Evolutionary conservation across 2,113 vertebrate species (phyloP).

Genomic region (Dromiciops gliroides): DNA sequence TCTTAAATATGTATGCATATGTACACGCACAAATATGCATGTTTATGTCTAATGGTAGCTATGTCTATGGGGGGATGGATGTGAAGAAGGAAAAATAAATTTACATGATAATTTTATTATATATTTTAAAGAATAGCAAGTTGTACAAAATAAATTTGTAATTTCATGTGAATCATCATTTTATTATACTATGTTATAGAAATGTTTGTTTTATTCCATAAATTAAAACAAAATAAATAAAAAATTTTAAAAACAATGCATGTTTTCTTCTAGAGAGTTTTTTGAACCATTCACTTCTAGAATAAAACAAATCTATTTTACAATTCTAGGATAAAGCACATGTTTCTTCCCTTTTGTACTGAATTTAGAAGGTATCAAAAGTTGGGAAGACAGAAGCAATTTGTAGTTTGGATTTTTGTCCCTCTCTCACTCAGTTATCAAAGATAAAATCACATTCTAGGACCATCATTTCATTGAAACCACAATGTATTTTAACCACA

Average conservation of each 20-base stretch:
- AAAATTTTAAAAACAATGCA: slow-evolving; percentile 45
- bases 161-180: too few relatives aligned
- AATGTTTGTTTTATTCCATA: too few relatives aligned
- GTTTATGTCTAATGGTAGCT: too few relatives aligned
- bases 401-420: not conserved
- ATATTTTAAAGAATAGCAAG: too few relatives aligned
- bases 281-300: not conserved
- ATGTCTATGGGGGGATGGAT: too few relatives aligned
- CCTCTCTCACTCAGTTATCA: not conserved
- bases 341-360: not conserved
- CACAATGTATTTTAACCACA: not conserved
- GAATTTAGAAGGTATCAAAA: not conserved
- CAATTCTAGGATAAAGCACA: not conserved
- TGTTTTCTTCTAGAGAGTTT: slow-evolving; percentile 38
- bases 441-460: not conserved
- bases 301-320: not conserved
- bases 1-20: too few relatives aligned
- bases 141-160: too few relatives aligned
- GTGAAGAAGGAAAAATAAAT: too few relatives aligned
- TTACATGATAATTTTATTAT: too few relatives aligned
- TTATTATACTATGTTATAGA: too few relatives aligned
- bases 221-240: too few relatives aligned
- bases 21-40: too few relatives aligned
- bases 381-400: not conserved
- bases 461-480: slow-evolving; percentile 15